phyloP scores from a whole-genome alignment of 2,797 vertebrate genomes.

The Hephaestus fuliginosus region DNA sequence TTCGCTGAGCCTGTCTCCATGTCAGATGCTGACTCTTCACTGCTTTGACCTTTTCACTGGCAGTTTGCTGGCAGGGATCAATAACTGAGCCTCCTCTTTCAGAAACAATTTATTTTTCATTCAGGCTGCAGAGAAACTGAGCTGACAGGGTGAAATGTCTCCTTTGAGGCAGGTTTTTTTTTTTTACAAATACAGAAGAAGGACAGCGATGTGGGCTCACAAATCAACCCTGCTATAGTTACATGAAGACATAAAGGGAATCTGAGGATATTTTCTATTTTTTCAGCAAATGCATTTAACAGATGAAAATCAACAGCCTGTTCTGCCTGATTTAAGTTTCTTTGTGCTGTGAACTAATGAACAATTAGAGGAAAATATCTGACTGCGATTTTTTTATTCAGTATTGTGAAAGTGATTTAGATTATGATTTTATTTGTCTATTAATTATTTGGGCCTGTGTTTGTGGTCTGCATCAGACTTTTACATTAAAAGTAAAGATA shows the following conservation, averaged over 20 bases:
- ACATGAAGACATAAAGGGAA: background rate
- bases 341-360: background rate
- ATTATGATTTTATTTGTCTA: background rate
- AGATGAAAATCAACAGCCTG: background rate
- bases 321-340: background rate
- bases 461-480: background rate
- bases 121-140: conserved; percentile 19
- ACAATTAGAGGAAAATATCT: background rate
- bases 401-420: background rate
- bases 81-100: conserved; percentile 29
- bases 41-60: conserved; percentile 47
- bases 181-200: background rate
- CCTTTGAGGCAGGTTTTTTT: background rate
- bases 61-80: conserved; percentile 45
- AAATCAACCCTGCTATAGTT: background rate
- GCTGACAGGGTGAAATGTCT: conserved; percentile 16
- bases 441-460: background rate
- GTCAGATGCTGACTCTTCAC: conserved; percentile 35
- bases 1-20: conserved; percentile 3
- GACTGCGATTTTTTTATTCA: background rate
- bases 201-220: background rate
- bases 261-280: background rate
- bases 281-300: background rate
- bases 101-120: conserved; percentile 23
- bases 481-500: background rate